Conservation (phyloP, 2,888 invertebrate species). For the Aquatica leii region DNA sequence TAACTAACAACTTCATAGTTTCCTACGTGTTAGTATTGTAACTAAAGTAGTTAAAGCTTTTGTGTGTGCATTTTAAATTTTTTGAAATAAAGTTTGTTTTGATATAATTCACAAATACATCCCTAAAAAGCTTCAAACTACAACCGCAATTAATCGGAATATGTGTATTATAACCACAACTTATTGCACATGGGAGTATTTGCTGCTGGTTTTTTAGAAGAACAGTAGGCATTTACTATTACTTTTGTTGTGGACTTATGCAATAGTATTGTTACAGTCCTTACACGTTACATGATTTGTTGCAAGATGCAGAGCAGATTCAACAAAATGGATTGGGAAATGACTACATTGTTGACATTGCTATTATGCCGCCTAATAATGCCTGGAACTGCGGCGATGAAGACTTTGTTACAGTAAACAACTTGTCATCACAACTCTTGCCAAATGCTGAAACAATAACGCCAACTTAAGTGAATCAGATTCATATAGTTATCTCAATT, state of each 20-base stretch:
- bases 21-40: too few relatives aligned
- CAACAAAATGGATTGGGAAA: background rate
- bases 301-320: background rate
- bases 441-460: constrained; percentile 6
- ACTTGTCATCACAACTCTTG: background rate
- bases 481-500: constrained; percentile 1
- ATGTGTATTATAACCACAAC: background rate
- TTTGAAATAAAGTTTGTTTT: too few relatives aligned
- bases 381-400: background rate
- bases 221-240: constrained; percentile 3
- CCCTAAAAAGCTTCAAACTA: too few relatives aligned
- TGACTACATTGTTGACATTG: background rate
- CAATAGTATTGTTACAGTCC: background rate
- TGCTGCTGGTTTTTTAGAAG: constrained; percentile 1
- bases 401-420: background rate
- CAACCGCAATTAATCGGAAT: too few relatives aligned
- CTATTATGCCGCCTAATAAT: constrained; percentile 2
- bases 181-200: background rate
- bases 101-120: too few relatives aligned
- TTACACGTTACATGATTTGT: background rate
- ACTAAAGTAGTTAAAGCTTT: too few relatives aligned
- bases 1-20: too few relatives aligned
- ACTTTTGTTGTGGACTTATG: constrained; percentile 1
- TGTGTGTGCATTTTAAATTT: too few relatives aligned
- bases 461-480: background rate